Base-by-base conservation (phyloP, 2,797 vertebrate species). In the Cirrhinus mrigala region DNA sequence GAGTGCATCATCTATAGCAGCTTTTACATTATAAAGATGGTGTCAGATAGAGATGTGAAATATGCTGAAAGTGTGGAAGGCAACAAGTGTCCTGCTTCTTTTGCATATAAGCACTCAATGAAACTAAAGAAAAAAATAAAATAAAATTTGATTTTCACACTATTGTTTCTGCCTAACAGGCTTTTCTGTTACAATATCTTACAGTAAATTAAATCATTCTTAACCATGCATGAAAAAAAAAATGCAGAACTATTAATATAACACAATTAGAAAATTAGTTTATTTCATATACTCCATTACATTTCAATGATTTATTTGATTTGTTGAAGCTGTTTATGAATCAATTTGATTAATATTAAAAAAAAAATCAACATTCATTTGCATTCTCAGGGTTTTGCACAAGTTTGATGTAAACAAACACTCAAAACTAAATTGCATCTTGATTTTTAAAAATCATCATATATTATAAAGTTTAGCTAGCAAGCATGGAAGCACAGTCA, bases 391-490 rank as follows among this genome's bases (percentile, higher is more conserved):
- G 24, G 10, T 29, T 48, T 62, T 46, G n/a, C 15, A 2, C 20
- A 29, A 11, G 12, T 48, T 22, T 62, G 9, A 48, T 44, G 37
- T 44, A 78, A 60, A 44, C 56, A 62, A 75, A 54, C 44, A 79
- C 58, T 50, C 50, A 70, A 81, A 56, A 44, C 40, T 24, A 44
- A 70, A 81, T 7, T 54, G 64, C 66, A 70, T 24, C 11, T 56
- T 40, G 29, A 56, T 58, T 37, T 22, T 11, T 14, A 70, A 1
- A 66, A 66, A 66, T 46, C 22, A 54, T n/a, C 14, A 18, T 20
- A 48, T 33, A 14, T 33, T 16, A 33, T 48, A 33, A 66, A 64
- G 9, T 33, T 8, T 9, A 29, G 24, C 15, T 22, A 66, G 46
- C 46, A 37, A 52, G 27, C 11, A 66, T 14, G 10, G 29, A 56